These are phyloP conservation scores for Toxotes jaculatrix DNA, from an alignment of 2,113 vertebrate species.

Conservation along the genomic window DNA sequence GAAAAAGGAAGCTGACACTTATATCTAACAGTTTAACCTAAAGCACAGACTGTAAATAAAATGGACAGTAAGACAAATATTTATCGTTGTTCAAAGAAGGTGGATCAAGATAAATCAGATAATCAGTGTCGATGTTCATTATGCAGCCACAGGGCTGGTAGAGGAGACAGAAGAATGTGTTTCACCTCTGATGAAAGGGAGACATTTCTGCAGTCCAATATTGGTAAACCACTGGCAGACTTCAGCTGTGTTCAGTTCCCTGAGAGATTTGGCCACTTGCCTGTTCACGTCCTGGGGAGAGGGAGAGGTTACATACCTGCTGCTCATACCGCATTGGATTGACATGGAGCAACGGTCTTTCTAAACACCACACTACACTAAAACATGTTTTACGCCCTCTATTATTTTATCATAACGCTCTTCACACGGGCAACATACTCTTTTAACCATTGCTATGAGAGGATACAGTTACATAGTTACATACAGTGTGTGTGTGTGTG, in stretches of 20 bases:
- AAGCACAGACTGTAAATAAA: background rate
- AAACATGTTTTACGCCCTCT: background rate
- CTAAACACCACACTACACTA: background rate
- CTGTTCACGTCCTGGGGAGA: conserved; percentile 61
- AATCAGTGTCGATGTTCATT: conserved; percentile 19
- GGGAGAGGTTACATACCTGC: conserved; percentile 50
- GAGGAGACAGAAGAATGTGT: conserved; percentile 37
- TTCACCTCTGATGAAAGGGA: conserved; percentile 83
- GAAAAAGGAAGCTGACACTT: too few relatives aligned
- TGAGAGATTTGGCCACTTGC: conserved; percentile 78
- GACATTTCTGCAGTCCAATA: conserved; percentile 80
- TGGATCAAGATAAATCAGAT: conserved; percentile 2
- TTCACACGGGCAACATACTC: background rate
- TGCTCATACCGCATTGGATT: conserved; percentile 6
- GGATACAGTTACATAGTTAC: background rate
- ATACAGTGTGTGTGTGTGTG: too few relatives aligned
- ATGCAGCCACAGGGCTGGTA: conserved; percentile 9
- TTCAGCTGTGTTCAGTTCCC: conserved; percentile 82
- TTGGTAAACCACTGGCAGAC: conserved; percentile 85
- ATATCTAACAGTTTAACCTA: background rate
- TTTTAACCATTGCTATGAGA: background rate
- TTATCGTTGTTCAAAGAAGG: too few relatives aligned
- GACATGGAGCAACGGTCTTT: too few relatives aligned
- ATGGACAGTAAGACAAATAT: background rate
- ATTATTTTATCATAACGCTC: background rate